phyloP scores from a whole-genome alignment of 2,113 vertebrate species.

The Ciconia maguari region DNA sequence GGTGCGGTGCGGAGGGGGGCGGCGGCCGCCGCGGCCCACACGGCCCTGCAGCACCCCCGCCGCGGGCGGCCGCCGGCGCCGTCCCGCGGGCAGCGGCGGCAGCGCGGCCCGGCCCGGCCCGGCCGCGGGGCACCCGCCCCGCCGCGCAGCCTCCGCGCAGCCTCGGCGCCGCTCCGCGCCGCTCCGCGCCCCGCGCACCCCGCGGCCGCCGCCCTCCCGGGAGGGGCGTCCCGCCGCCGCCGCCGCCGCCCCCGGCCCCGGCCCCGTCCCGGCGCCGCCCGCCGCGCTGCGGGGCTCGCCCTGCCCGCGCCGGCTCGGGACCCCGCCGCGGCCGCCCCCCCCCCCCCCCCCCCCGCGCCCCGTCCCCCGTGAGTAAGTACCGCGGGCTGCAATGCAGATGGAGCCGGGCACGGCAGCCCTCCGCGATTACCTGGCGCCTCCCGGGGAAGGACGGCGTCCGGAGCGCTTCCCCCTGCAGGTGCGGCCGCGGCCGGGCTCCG shows the following conservation, averaged over 20 bases:
- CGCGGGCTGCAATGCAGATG: constrained; percentile 17
- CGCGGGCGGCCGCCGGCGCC: not conserved
- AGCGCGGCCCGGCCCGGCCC: not conserved
- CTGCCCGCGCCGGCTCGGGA: not conserved
- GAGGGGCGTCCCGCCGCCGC: not conserved
- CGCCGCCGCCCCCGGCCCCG: not conserved
- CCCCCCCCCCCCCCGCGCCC: not conserved
- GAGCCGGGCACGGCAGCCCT: not conserved
- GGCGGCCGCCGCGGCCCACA: not conserved
- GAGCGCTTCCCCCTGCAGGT: constrained; percentile 64
- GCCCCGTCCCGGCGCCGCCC: not conserved
- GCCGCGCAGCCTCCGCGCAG: not conserved
- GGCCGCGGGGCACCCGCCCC: not conserved
- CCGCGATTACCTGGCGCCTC: constrained; percentile 68
- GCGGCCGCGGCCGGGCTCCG: constrained; percentile 53
- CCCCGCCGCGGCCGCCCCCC: no score
- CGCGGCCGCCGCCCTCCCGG: not conserved
- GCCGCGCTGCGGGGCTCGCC: not conserved
- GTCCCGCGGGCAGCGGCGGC: not conserved
- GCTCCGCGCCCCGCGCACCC: not conserved
- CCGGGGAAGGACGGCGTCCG: constrained; percentile 59
- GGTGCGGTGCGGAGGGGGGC: not conserved
- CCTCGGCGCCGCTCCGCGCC: not conserved
- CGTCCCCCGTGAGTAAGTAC: not conserved
- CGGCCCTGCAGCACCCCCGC: not conserved